Evolutionary conservation across 2,888 invertebrate species (phyloP).

Genomic region (Congeria kusceri): DNA sequence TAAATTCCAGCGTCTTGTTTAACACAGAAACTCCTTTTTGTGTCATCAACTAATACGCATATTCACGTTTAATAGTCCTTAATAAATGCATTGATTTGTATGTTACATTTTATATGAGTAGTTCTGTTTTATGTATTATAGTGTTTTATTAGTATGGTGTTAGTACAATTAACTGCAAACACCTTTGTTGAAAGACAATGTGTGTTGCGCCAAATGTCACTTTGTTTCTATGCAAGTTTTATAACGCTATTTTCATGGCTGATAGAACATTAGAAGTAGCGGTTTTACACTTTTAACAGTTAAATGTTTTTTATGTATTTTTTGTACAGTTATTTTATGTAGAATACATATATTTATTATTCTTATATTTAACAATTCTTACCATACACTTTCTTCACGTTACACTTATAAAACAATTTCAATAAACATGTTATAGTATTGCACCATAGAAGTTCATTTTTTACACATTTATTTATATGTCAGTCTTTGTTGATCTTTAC

Average conservation of each 20-base stretch:
- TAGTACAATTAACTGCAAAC: no score
- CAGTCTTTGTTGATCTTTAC: background rate
- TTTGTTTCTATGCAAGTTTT: conserved; percentile 66
- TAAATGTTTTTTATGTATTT: conserved; percentile 20
- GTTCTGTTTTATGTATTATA: no score
- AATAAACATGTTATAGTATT: background rate
- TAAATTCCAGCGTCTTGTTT: no score
- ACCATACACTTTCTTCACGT: no score
- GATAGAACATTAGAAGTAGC: conserved; percentile 35
- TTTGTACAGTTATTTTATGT: conserved; percentile 5
- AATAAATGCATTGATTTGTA: no score
- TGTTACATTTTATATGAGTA: no score
- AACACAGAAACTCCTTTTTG: no score
- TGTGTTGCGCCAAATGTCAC: conserved; percentile 29
- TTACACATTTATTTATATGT: background rate
- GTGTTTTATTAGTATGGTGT: no score
- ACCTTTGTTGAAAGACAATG: no score
- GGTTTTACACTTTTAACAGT: background rate
- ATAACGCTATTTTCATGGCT: conserved; percentile 41
- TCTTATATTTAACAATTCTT: no score
- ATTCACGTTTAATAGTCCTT: no score
- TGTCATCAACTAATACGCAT: no score
- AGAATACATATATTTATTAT: conserved; percentile 13
- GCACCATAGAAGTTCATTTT: background rate
- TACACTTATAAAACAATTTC: background rate